These are phyloP conservation scores for Pyrochroa serraticornis DNA, from an alignment of 2,888 invertebrate genomes.

Conservation along the genomic window DNA sequence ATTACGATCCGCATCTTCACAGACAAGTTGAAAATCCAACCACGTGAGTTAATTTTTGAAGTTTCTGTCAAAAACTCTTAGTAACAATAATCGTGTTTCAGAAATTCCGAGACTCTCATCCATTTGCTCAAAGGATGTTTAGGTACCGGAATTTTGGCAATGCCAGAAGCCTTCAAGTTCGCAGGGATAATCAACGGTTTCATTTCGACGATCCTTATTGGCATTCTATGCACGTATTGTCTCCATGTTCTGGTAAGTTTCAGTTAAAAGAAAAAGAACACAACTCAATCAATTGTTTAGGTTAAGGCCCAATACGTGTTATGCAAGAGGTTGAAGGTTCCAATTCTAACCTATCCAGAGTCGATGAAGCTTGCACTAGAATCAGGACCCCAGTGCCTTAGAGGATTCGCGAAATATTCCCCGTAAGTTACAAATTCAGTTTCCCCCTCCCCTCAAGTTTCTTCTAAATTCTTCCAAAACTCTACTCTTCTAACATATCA, in stretches of 20 bases:
- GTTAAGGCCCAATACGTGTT: conserved; percentile 65
- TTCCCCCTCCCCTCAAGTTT: too few relatives aligned
- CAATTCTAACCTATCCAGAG: conserved; percentile 82
- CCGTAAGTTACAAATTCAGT: conserved; percentile 55
- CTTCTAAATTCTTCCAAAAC: too few relatives aligned
- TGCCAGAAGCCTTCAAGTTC: conserved; percentile 90
- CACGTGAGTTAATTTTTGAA: conserved; percentile 64
- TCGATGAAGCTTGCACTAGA: conserved; percentile 80
- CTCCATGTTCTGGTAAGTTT: conserved; percentile 79
- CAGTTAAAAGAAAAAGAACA: too few relatives aligned
- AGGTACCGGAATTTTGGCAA: conserved; percentile 92
- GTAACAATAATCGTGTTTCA: conserved; percentile 53
- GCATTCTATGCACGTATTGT: conserved; percentile 83
- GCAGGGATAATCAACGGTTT: conserved; percentile 82
- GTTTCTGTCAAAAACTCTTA: neutral
- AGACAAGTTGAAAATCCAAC: conserved; percentile 72
- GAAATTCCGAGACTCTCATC: conserved; percentile 81
- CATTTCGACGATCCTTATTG: conserved; percentile 78
- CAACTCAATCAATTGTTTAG: conserved; percentile 42
- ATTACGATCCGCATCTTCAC: conserved; percentile 73
- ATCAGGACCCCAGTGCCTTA: conserved; percentile 72
- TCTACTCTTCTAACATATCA: too few relatives aligned
- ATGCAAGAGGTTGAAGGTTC: conserved; percentile 71
- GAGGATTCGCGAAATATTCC: conserved; percentile 62
- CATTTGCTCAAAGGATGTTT: conserved; percentile 89